These are phyloP conservation scores for Nannospalax galili DNA, from an alignment of 2,113 vertebrate species.

Conservation along the genomic window DNA sequence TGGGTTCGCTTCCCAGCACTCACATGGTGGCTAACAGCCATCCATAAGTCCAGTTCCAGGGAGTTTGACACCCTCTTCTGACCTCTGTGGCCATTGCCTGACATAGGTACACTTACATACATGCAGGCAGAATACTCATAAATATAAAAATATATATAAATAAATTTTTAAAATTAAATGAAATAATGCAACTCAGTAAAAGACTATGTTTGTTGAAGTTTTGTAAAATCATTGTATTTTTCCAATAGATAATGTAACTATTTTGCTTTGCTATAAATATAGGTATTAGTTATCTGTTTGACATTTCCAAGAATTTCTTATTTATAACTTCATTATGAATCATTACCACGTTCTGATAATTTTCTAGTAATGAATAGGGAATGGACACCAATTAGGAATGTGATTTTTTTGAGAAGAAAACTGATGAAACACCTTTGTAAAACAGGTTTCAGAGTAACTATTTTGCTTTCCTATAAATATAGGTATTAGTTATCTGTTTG, in stretches of 20 bases:
- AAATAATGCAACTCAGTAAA: not conserved
- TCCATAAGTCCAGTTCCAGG: too few relatives aligned
- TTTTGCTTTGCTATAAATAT: not conserved
- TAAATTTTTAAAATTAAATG: not conserved
- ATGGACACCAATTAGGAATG: not conserved
- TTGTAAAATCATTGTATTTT: not conserved
- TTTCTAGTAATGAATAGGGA: slow-evolving; percentile 26
- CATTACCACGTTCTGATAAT: not conserved
- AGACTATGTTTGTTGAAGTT: not conserved
- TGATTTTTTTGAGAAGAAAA: not conserved
- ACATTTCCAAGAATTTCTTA: slow-evolving; percentile 3
- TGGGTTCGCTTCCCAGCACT: too few relatives aligned
- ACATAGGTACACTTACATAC: too few relatives aligned
- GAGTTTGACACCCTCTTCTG: too few relatives aligned
- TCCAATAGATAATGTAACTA: not conserved
- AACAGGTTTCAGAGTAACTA: not conserved
- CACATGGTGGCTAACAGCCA: too few relatives aligned
- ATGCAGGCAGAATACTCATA: too few relatives aligned
- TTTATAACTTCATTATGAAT: not conserved
- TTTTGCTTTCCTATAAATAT: not conserved
- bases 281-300: not conserved
- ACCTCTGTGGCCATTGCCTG: too few relatives aligned
- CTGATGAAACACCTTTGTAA: not conserved
- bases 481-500: not conserved
- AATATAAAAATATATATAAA: too few relatives aligned